A percentile compares a stretch with the other conserved stretches of the same genome.
Conservation (phyloP, 2,797 vertebrate species). For the Octomys mimax region DNA sequence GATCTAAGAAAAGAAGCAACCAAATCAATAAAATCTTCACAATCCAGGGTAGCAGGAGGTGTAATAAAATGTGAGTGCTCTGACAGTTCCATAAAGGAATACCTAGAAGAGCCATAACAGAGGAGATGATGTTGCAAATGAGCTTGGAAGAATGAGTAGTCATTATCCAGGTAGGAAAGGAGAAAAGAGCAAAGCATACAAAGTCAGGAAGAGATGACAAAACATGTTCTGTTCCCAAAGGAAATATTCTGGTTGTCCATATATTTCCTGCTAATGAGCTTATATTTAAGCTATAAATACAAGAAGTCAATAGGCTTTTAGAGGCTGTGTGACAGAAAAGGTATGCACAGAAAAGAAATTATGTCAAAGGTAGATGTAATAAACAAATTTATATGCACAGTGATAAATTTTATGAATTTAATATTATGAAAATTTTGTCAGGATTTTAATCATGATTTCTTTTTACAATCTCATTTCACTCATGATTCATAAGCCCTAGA, state of each 20-base stretch:
- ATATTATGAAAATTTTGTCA: background rate
- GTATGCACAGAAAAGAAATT: slow-evolving; percentile 5
- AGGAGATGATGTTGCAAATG: background rate
- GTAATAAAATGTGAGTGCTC: background rate
- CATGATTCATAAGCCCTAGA: background rate
- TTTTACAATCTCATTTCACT: background rate
- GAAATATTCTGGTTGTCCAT: background rate
- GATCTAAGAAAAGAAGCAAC: background rate
- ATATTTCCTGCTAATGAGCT: background rate
- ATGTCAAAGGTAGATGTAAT: background rate
- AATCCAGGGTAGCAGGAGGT: background rate
- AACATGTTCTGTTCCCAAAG: background rate
- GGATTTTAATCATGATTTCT: background rate
- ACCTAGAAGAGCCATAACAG: background rate
- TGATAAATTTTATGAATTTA: background rate
- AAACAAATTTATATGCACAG: background rate
- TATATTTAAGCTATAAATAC: background rate
- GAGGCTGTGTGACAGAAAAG: background rate
- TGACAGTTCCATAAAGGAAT: background rate
- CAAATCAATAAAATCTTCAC: background rate
- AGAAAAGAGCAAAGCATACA: background rate
- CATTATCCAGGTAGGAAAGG: background rate
- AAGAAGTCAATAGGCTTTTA: background rate
- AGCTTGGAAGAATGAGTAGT: background rate
- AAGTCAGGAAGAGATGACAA: background rate